phyloP scores from a whole-genome alignment of 2,113 vertebrate species.

The Cnemophilus loriae region DNA sequence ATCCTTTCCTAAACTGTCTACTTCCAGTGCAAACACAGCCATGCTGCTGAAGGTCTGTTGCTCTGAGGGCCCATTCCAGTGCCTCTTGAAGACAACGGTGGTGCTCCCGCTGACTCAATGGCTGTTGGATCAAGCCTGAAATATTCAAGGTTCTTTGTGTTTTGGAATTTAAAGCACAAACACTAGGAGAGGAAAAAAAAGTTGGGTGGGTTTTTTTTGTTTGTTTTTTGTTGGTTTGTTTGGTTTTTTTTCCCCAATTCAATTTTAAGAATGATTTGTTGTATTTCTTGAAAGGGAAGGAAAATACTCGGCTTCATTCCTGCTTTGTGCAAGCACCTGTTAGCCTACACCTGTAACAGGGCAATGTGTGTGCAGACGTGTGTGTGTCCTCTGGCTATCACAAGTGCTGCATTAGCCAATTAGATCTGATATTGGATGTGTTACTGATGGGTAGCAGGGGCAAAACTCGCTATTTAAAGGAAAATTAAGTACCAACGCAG shows the following conservation, averaged over 20 bases:
- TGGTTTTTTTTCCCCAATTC: not conserved
- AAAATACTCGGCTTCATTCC: not conserved
- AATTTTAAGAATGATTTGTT: not conserved
- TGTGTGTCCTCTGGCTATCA: not conserved
- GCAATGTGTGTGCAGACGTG: not conserved
- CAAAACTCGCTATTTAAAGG: not conserved
- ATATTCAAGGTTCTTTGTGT: not conserved
- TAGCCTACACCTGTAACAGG: not conserved
- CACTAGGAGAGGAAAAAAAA: not conserved
- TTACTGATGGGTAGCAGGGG: not conserved
- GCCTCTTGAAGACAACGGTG: slow-evolving; percentile 47
- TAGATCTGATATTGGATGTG: not conserved
- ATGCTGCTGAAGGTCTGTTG: slow-evolving; percentile 47
- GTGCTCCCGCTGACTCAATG: slow-evolving; percentile 23
- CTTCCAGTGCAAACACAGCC: not conserved
- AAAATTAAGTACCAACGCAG: not conserved
- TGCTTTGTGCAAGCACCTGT: not conserved
- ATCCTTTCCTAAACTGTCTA: slow-evolving; percentile 5
- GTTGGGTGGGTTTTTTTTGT: not conserved
- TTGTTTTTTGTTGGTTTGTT: no score
- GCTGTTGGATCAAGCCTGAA: slow-evolving; percentile 44
- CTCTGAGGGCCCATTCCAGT: slow-evolving; percentile 25
- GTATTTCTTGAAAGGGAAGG: slow-evolving; percentile 31
- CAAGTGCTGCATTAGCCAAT: not conserved
- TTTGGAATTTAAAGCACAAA: slow-evolving; percentile 50